Percentiles rank a stretch among this genome's conserved stretches.
Evolutionary conservation across 2,113 vertebrate species (phyloP).

Genomic region (Holacanthus passer): DNA sequence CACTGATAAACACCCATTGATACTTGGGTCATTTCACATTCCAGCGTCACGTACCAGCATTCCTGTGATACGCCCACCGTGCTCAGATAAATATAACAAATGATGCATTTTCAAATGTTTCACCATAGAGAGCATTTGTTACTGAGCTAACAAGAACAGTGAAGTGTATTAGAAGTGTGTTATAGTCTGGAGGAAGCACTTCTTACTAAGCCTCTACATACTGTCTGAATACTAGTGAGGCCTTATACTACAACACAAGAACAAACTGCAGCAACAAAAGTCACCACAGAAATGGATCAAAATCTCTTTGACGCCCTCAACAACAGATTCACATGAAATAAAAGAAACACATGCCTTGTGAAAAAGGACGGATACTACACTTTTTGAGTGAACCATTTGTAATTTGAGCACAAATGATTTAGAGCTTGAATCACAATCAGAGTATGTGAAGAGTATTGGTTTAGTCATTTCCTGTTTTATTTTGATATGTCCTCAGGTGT

Average conservation of each 20-base stretch:
- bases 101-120: not conserved
- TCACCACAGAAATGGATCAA: not conserved
- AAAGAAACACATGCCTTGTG: not conserved
- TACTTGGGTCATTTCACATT: constrained; percentile 48
- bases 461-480: no score
- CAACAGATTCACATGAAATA: not conserved
- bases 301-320: not conserved
- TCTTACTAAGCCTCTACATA: not conserved
- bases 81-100: constrained; percentile 9
- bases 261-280: not conserved
- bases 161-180: not conserved
- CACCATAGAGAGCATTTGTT: not conserved
- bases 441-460: no score
- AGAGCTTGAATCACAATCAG: no score
- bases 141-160: not conserved
- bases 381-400: no score
- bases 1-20: constrained; percentile 30
- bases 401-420: no score
- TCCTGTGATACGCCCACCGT: not conserved
- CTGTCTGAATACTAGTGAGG: not conserved
- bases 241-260: not conserved
- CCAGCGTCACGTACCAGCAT: constrained; percentile 6
- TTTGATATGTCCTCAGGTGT: no score
- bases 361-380: no score
- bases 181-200: not conserved